phyloP scores from a whole-genome alignment of 2,888 invertebrate species.

The Tenthredo mesomela region DNA sequence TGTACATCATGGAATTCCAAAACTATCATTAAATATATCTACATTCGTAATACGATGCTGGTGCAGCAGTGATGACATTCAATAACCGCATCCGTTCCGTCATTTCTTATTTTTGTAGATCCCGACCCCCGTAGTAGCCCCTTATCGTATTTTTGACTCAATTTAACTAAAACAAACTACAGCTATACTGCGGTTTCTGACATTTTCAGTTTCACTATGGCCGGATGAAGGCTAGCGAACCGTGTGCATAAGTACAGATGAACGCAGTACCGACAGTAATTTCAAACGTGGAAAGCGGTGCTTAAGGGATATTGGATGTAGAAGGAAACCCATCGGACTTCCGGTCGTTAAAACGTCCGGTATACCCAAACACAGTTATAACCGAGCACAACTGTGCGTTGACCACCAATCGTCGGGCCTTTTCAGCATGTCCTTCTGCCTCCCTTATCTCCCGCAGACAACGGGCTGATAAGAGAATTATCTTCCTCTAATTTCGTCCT shows the following conservation, averaged over 20 bases:
- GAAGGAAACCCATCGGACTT: slow-evolving; percentile 45
- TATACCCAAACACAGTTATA: background rate
- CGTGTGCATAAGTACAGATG: background rate
- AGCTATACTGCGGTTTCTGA: background rate
- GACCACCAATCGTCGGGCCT: background rate
- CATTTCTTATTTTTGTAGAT: background rate
- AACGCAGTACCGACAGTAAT: background rate
- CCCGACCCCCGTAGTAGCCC: background rate
- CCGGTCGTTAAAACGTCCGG: slow-evolving; percentile 48
- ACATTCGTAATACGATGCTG: background rate
- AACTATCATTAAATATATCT: background rate
- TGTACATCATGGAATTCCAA: background rate
- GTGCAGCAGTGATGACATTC: background rate
- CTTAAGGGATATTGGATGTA: slow-evolving; percentile 36
- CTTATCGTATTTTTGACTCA: background rate
- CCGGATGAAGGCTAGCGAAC: background rate
- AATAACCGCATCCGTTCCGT: background rate
- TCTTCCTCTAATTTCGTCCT: slow-evolving; percentile 2
- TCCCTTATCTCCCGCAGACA: slow-evolving; percentile 21
- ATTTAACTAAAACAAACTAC: background rate
- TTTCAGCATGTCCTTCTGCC: slow-evolving; percentile 18
- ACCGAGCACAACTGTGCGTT: background rate
- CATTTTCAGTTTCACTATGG: background rate
- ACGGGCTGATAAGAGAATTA: slow-evolving; percentile 15
- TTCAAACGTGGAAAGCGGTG: slow-evolving; percentile 22